Conservation (phyloP, 2,113 vertebrate species). For the Actenoides hombroni region DNA sequence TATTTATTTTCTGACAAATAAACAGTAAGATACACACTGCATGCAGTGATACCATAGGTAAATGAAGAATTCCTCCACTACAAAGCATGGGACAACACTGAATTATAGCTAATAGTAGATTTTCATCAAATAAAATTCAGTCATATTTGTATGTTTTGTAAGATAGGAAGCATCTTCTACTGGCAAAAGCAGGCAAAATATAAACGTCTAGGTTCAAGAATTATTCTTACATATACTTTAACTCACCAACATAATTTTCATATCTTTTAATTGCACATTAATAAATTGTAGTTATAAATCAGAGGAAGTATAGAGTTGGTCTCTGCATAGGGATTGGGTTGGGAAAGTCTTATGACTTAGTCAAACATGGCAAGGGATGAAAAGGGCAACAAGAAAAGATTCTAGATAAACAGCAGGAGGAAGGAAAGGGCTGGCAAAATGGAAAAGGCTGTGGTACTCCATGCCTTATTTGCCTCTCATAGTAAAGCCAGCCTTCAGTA, state of each 20-base stretch:
- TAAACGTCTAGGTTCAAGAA: neutral
- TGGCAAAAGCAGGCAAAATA: neutral
- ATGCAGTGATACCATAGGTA: fast-evolving
- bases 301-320: neutral
- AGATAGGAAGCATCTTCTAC: neutral
- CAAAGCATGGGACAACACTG: neutral
- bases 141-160: neutral
- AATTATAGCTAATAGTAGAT: neutral
- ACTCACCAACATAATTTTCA: neutral
- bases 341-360: neutral
- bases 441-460: neutral
- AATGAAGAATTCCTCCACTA: neutral
- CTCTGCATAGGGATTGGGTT: no score
- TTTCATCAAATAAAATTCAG: neutral
- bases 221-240: neutral
- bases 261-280: neutral
- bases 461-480: neutral
- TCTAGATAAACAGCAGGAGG: neutral
- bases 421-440: neutral
- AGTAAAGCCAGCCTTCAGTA: neutral
- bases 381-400: neutral
- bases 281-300: neutral
- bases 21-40: neutral
- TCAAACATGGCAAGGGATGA: neutral
- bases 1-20: neutral